Conservation (phyloP, 2,797 vertebrate species). For the Simalia tracyae region DNA sequence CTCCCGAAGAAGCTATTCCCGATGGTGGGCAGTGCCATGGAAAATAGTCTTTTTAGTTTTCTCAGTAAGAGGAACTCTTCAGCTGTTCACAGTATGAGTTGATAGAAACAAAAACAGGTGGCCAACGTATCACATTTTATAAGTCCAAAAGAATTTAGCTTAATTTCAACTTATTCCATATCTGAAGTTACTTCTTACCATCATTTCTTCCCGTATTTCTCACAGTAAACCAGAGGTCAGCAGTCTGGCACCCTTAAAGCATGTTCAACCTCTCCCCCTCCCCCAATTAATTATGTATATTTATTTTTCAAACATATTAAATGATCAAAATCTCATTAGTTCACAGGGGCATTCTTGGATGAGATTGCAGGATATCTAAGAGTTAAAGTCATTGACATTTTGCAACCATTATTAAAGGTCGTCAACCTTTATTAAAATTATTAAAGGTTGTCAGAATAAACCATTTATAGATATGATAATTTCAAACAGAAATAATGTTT, state of each 20-base stretch:
- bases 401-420: not conserved
- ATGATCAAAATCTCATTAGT: not conserved
- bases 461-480: constrained; percentile 20
- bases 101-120: not conserved
- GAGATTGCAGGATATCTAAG: not conserved
- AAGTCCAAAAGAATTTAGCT: not conserved
- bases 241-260: not conserved
- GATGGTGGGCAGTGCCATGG: not conserved
- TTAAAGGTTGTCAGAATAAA: not conserved
- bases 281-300: not conserved
- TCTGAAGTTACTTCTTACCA: not conserved
- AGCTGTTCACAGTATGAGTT: not conserved
- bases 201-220: not conserved
- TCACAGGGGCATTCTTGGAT: not conserved
- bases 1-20: not conserved
- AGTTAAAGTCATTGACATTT: not conserved
- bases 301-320: not conserved
- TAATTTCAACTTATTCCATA: not conserved
- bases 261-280: not conserved
- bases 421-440: not conserved
- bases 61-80: not conserved
- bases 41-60: not conserved
- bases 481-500: not conserved
- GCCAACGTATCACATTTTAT: not conserved
- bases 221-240: not conserved